Evolutionary conservation across 2,888 invertebrate species (phyloP).

Genomic region (Meandrusa payeni): DNA sequence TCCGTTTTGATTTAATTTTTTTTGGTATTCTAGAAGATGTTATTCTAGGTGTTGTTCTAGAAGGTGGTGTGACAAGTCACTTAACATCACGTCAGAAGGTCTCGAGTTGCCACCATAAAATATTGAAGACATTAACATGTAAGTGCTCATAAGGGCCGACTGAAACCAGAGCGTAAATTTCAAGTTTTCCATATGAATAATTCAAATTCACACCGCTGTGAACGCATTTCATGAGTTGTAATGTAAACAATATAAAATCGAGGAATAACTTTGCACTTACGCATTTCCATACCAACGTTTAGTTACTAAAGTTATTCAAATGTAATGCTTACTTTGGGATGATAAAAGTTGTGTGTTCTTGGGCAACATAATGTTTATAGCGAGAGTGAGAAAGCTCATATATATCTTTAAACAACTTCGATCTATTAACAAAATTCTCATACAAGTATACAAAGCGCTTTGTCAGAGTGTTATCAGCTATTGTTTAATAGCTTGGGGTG

Average conservation of each 20-base stretch:
- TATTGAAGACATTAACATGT: constrained; percentile 5
- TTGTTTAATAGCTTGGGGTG: no score
- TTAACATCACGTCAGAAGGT: no score
- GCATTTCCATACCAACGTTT: constrained; percentile 15
- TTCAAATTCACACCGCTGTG: constrained; percentile 13
- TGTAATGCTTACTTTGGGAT: constrained; percentile 8
- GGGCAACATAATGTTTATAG: background rate
- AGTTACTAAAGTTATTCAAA: constrained; percentile 17
- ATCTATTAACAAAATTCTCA: no score
- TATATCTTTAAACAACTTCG: no score
- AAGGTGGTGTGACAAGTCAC: no score
- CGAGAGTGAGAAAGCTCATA: no score
- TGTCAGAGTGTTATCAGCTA: no score
- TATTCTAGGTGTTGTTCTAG: no score
- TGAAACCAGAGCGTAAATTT: constrained; percentile 12
- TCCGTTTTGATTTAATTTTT: no score
- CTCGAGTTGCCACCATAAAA: constrained; percentile 8
- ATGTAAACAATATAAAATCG: constrained; percentile 23
- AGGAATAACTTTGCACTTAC: constrained; percentile 18
- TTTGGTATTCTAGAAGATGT: no score
- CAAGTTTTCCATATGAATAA: constrained; percentile 22
- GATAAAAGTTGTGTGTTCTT: constrained; percentile 13
- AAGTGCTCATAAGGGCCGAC: constrained; percentile 8
- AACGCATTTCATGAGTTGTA: constrained; percentile 15
- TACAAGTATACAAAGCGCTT: no score